Conservation (phyloP, 1,140 invertebrate species). For the Lutraria rhynchaena region DNA sequence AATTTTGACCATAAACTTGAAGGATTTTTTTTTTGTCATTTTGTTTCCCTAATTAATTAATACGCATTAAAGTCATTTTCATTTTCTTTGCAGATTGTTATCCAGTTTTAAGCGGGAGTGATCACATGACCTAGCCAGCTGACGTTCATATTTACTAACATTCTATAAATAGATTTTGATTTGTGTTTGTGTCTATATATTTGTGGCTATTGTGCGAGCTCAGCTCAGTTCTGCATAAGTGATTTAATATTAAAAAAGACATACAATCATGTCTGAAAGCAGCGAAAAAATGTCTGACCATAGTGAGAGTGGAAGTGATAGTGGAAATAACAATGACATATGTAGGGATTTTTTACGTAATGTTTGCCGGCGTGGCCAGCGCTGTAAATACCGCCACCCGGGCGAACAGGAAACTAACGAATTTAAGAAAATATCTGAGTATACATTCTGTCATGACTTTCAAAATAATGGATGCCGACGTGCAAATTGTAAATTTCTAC, state of each 20-base stretch:
- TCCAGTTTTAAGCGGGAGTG: constrained; percentile 10
- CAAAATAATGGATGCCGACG: constrained; percentile 86
- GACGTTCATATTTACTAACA: constrained; percentile 28
- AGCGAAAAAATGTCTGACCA: constrained; percentile 78
- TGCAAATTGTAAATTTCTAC: constrained; percentile 88
- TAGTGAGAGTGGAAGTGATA: constrained; percentile 78
- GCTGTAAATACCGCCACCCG: constrained; percentile 86
- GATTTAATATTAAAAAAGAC: not conserved
- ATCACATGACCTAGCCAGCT: constrained; percentile 30
- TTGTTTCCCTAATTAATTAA: no score
- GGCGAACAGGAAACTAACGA: constrained; percentile 68
- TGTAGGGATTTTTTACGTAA: constrained; percentile 86
- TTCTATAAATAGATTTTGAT: constrained; percentile 11
- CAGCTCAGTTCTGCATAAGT: constrained; percentile 30
- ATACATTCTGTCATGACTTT: constrained; percentile 92
- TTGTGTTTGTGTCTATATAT: constrained; percentile 13
- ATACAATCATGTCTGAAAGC: constrained; percentile 50
- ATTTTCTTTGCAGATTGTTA: constrained; percentile 44
- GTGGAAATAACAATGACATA: constrained; percentile 78
- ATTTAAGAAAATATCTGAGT: constrained; percentile 81
- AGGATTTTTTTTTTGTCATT: no score
- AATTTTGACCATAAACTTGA: no score
- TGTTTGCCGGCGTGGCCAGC: constrained; percentile 89
- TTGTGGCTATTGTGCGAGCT: constrained; percentile 23
- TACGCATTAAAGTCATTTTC: no score